phyloP scores from a whole-genome alignment of 2,888 invertebrate species.

The Sminthurinus aureus region DNA sequence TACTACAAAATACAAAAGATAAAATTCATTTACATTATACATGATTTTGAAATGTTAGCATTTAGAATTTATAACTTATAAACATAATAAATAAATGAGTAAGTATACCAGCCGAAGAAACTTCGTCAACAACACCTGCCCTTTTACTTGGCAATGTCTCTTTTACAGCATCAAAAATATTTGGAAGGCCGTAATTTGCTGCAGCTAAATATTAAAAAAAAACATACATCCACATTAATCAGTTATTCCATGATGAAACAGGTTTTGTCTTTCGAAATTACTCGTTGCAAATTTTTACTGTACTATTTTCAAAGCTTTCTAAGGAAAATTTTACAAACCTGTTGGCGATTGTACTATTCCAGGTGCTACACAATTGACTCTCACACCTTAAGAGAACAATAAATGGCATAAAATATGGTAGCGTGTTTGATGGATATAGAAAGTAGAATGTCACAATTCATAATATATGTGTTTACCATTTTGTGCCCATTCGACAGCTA shows the following conservation, averaged over 20 bases:
- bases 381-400: conserved; percentile 60
- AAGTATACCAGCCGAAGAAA: conserved; percentile 60
- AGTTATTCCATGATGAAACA: no score
- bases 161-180: conserved; percentile 62
- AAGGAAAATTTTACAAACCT: not conserved
- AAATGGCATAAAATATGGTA: no score
- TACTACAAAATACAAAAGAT: conserved; percentile 60
- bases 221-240: no score
- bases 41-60: no score
- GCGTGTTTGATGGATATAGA: no score
- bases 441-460: no score
- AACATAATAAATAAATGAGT: no score
- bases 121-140: conserved; percentile 65
- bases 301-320: not conserved
- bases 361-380: conserved; percentile 66
- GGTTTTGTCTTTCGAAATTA: no score
- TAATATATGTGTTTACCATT: conserved; percentile 59
- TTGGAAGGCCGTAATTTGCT: conserved; percentile 64
- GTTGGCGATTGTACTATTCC: conserved; percentile 66
- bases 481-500: conserved; percentile 66
- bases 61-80: no score
- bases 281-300: no score
- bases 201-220: conserved; percentile 61
- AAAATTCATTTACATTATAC: not conserved
- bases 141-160: conserved; percentile 63